Conservation (phyloP, 2,797 vertebrate genomes). For the Betta splendens region DNA sequence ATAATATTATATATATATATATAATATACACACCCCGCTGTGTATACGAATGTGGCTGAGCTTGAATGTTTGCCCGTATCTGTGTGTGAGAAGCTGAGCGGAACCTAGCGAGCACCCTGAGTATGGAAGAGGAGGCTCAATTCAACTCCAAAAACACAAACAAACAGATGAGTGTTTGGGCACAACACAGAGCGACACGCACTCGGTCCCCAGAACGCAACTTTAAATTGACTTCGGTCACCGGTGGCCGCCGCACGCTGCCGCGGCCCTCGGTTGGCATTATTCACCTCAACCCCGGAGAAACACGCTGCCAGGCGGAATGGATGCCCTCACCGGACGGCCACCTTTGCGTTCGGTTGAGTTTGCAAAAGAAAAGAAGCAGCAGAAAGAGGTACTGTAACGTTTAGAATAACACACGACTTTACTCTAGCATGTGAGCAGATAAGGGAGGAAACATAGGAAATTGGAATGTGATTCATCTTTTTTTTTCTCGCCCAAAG, state of each 20-base stretch:
- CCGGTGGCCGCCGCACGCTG: slow-evolving; percentile 51
- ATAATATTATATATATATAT: too few relatives aligned
- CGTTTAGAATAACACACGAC: slow-evolving; percentile 16
- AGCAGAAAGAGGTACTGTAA: too few relatives aligned
- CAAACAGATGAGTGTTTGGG: slow-evolving; percentile 28
- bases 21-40: slow-evolving; percentile 28
- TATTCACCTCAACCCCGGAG: slow-evolving; percentile 50
- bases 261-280: slow-evolving; percentile 56
- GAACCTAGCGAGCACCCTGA: slow-evolving; percentile 58
- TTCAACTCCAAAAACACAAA: slow-evolving; percentile 51
- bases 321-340: slow-evolving; percentile 37
- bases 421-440: slow-evolving; percentile 1
- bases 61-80: slow-evolving; percentile 21
- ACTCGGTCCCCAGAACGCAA: slow-evolving; percentile 36
- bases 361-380: slow-evolving; percentile 45
- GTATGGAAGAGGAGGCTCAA: slow-evolving; percentile 71
- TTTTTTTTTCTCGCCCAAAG: slow-evolving; percentile 10
- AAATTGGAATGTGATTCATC: slow-evolving; percentile 20
- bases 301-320: slow-evolving; percentile 52
- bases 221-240: slow-evolving; percentile 73
- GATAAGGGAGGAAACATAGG: slow-evolving; percentile 1
- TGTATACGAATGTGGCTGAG: slow-evolving; percentile 17
- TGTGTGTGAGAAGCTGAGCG: slow-evolving; percentile 58
- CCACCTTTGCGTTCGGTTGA: slow-evolving; percentile 23
- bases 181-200: not conserved